Percentiles rank a stretch among this genome's conserved stretches.
These are phyloP conservation scores for Cyrtonyx montezumae DNA, from an alignment of 2,113 vertebrate species.

Conservation along the genomic window DNA sequence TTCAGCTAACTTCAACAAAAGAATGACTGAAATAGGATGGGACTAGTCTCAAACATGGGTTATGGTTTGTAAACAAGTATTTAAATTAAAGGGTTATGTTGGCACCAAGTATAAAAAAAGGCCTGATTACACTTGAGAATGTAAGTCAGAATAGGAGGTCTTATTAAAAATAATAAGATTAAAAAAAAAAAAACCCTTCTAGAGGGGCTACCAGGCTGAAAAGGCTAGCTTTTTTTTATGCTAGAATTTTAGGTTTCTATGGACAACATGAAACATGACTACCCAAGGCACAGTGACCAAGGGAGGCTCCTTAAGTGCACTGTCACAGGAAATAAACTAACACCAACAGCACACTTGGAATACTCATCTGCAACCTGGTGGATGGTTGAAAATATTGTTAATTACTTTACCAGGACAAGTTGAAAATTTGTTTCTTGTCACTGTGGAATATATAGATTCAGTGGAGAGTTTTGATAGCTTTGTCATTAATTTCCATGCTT, in stretches of 20 bases:
- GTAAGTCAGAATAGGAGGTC: background rate
- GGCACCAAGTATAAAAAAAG: background rate
- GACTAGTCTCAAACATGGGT: background rate
- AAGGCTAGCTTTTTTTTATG: background rate
- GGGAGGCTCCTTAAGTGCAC: background rate
- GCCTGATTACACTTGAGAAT: background rate
- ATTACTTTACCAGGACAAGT: background rate
- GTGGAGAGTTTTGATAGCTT: background rate
- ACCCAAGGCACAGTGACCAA: background rate
- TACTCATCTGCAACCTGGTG: background rate
- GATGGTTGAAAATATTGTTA: background rate
- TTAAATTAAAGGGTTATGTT: background rate
- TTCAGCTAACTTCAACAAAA: background rate
- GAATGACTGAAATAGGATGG: background rate
- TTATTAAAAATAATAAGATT: background rate
- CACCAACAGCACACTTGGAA: background rate
- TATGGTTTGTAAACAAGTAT: background rate
- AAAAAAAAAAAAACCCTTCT: background rate
- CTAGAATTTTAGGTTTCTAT: background rate
- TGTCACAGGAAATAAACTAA: background rate
- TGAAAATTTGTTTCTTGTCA: background rate
- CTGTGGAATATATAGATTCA: background rate
- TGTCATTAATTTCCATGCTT: background rate
- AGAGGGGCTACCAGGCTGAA: background rate
- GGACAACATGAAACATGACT: background rate